These are phyloP conservation scores for Scaptomyza tumidula DNA, from an alignment of 2,888 invertebrate species.

Conservation along the genomic window DNA sequence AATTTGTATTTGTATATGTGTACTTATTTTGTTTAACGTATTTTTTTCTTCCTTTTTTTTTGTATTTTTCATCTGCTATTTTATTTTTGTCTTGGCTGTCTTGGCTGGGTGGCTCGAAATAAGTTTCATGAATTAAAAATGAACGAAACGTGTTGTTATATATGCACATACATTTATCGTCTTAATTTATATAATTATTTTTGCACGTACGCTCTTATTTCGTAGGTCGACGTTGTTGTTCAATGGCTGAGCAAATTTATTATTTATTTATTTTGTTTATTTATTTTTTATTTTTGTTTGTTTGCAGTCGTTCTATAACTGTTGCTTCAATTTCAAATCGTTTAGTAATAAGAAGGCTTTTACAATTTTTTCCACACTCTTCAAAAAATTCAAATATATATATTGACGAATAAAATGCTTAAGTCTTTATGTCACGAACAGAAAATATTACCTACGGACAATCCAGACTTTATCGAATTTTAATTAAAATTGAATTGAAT, in stretches of 20 bases:
- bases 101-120: constrained; percentile 45
- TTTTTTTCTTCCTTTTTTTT: neutral
- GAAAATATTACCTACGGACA: no score
- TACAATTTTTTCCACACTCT: no score
- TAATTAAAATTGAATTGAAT: no score
- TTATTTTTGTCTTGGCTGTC: constrained; percentile 33
- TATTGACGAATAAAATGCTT: no score
- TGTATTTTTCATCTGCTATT: constrained; percentile 20
- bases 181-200: constrained; percentile 25
- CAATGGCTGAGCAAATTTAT: constrained; percentile 5
- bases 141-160: constrained; percentile 54
- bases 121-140: constrained; percentile 78
- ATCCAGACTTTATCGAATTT: no score
- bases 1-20: neutral
- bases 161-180: constrained; percentile 2
- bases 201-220: constrained; percentile 17
- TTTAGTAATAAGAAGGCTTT: no score
- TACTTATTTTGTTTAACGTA: constrained; percentile 32
- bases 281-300: constrained; percentile 10
- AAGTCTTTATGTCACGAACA: no score
- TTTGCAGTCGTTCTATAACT: neutral
- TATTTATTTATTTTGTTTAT: constrained; percentile 4
- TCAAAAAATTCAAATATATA: no score
- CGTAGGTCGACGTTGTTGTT: constrained; percentile 17
- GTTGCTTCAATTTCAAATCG: neutral